phyloP scores from a whole-genome alignment of 2,888 invertebrate genomes.

The Leptinotarsa peninsularis region DNA sequence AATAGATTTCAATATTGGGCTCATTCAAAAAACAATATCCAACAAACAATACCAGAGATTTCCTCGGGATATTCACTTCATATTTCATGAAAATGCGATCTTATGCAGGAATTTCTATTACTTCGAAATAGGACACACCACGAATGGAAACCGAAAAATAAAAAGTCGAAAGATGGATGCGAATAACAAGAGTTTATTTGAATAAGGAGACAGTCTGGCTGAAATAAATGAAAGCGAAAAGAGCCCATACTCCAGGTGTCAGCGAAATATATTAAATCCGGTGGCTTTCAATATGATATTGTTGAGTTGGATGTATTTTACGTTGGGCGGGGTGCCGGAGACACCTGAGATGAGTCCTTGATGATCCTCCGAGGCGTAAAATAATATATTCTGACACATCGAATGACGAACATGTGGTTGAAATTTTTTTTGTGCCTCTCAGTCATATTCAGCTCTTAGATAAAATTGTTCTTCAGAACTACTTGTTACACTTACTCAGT shows the following conservation, averaged over 20 bases:
- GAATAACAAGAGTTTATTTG: slow-evolving; percentile 40
- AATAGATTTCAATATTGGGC: slow-evolving; percentile 9
- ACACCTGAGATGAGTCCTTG: not conserved
- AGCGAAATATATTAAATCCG: slow-evolving; percentile 12
- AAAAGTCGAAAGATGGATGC: slow-evolving; percentile 30
- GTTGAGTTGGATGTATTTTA: slow-evolving; percentile 10
- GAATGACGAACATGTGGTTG: not conserved
- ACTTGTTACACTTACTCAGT: too few species aligned
- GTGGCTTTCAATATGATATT: slow-evolving; percentile 19
- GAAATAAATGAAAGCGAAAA: slow-evolving; percentile 27
- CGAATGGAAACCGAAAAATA: slow-evolving; percentile 19
- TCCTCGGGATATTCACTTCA: slow-evolving; percentile 38
- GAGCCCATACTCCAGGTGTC: slow-evolving; percentile 3
- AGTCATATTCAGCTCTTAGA: too few species aligned
- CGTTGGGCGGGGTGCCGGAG: not conserved
- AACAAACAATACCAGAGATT: slow-evolving; percentile 36
- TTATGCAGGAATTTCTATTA: slow-evolving; percentile 34
- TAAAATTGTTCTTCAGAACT: too few species aligned
- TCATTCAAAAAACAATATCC: slow-evolving; percentile 42
- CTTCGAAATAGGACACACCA: slow-evolving; percentile 29
- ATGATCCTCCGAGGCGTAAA: not conserved
- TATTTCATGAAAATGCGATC: slow-evolving; percentile 38
- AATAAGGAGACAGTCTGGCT: slow-evolving; percentile 34
- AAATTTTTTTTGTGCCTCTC: too few species aligned
- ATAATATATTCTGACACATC: not conserved